Evolutionary conservation across 2,888 invertebrate genomes (phyloP), one percentile per base, ranked within the genome.

Genomic region (Syrista parreyssii): DNA sequence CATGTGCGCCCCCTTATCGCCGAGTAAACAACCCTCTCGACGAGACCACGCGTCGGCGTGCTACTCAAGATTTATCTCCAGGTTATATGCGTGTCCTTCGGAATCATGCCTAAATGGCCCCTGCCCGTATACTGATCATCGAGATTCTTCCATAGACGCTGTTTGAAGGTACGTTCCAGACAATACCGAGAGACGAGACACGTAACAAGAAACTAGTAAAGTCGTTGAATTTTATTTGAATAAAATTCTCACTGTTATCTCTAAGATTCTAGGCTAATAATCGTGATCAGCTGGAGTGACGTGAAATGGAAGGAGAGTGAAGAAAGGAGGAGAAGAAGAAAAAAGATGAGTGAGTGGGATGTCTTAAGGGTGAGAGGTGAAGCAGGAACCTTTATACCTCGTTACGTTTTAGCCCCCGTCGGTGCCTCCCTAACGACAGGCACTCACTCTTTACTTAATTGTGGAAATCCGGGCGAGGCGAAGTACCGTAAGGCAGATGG

Each of bases 391-490:
- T 77, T 76, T 79, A 81, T 77, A 83, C 79, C 82, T 84, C 81
- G 79, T 76, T 78, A 80, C 80, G 80, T 81, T 76, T 81, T 76
- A 76, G 75, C 80, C 78, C 35, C 75, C 75, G 68, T 72, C 73
- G 73, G 72, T 69, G 73, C 76, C 78, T 73, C 72, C 73, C 76
- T 74, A 78, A 81, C 84, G 86, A 83, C 84, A 84, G 81, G 82
- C 85, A 83, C 87, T 88, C 87, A 81, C 84, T 85, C 86, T 86
- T 88, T 84, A 84, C 88, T 88, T 89, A 89, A 89, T 89, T 89
- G 88, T 84, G 87, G 86, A 86, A 88, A 88, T 89, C 88, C 88
- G 76, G 75, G 79, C 80, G 80, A 78, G 82, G 82, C 81, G 81
- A 78, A 83, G 83, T 80, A 55, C 55, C 55, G 55, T 55, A 55